Base-by-base conservation (phyloP, 37 sponge, comb jelly and placozoan species). In the Cliona cf. orientalis region DNA sequence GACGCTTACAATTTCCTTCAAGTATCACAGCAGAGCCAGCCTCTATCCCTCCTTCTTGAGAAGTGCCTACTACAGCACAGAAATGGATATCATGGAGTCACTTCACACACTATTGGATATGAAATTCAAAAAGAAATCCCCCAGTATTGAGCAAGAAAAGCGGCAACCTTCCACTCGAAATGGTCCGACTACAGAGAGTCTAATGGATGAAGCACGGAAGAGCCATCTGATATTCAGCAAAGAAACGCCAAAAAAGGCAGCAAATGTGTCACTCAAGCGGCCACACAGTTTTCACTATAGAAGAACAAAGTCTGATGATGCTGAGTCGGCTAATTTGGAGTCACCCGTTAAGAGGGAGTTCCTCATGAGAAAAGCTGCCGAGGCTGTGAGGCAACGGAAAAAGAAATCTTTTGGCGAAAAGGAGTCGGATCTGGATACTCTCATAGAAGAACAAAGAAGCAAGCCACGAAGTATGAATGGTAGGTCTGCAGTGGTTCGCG, bases 31-130 rank as follows among this genome's bases (percentile, higher is more conserved):
- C 40, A 32, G 40, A 23, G 69, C 69, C 31, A 67, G 59, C 29
- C 39, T 56, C 36, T 46, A n/a, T 36, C 75, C 57, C 3, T 35
- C 58, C 4, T 56, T 53, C 17, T 7, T 9, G 3, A 7, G 29
- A 22, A 45, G 29, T 26, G 29, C 9, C 3, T 2, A 34, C 22
- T 74, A 57, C 75, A 46, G 34, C 58, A 57, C 75, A 31, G 58
- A 55, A 34, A 74, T 74, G 75, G 59, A 74, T 22, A n/a, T 74
- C 2, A 9, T 57, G 36, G 56, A 53, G 6, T 29, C 75, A n/a
- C 39, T 74, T 14, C 7, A 34, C 33, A 28, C 58, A 11, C 22
- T 74, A 4, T 7, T 74, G 31, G 59, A 56, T 11, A 29, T 7
- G 7, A 42, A 42, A 44, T 5, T 71, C 5, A 67, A 17, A 9